Percentiles rank a stretch among this genome's conserved stretches.
phyloP scores from a whole-genome alignment of 2,113 vertebrate genomes.

The Antigone vipio region DNA sequence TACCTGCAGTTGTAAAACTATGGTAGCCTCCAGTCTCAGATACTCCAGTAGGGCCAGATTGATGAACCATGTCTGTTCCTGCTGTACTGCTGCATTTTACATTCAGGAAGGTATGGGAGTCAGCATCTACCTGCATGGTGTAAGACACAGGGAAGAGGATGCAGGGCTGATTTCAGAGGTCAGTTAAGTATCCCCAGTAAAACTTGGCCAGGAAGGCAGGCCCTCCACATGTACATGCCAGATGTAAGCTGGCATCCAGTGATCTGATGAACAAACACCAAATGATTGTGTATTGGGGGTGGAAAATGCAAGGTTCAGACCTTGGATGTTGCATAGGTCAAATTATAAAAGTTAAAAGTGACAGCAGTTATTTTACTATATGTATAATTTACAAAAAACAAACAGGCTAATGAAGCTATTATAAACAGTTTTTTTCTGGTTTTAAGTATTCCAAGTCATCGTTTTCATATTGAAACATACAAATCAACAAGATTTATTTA shows the following conservation, averaged over 20 bases:
- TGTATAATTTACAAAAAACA: background rate
- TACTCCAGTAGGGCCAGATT: background rate
- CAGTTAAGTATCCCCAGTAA: no score
- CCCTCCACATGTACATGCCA: accelerated
- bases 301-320: background rate
- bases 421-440: background rate
- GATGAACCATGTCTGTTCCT: background rate
- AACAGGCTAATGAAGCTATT: background rate
- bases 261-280: background rate
- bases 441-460: background rate
- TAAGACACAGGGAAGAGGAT: background rate
- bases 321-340: background rate
- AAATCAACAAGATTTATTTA: background rate
- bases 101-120: background rate
- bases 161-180: background rate
- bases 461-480: accelerated
- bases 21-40: accelerated
- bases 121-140: accelerated
- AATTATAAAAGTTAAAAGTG: background rate
- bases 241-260: background rate
- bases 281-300: background rate
- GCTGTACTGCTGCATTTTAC: background rate
- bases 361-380: background rate
- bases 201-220: background rate
- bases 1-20: background rate